phyloP scores from a whole-genome alignment of 2,888 invertebrate species.

The Tipula unca region DNA sequence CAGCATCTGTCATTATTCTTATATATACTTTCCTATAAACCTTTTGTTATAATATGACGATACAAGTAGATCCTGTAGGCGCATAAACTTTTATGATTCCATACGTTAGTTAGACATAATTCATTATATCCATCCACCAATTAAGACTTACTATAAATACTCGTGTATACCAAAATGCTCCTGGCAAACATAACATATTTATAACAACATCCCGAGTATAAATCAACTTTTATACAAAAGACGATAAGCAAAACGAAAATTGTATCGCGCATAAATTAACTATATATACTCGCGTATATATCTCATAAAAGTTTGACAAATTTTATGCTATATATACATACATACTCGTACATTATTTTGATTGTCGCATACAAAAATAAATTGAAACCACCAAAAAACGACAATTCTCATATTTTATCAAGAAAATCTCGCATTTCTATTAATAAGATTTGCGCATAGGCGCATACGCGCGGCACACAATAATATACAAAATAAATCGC shows the following conservation, averaged over 20 bases:
- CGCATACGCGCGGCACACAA: too few species aligned
- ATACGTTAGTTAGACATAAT: too few species aligned
- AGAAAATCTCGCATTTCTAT: background rate
- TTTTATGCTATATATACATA: background rate
- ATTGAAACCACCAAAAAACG: background rate
- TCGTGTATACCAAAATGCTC: background rate
- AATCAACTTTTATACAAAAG: background rate
- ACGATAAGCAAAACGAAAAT: background rate
- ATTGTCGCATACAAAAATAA: background rate
- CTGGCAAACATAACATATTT: background rate
- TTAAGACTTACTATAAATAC: background rate
- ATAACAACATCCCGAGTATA: background rate
- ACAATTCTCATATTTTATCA: background rate
- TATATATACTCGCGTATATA: background rate
- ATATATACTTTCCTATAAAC: too few species aligned
- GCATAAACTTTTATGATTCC: too few species aligned
- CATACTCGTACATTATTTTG: background rate
- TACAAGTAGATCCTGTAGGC: too few species aligned
- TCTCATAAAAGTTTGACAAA: background rate
- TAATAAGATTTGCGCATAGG: background rate
- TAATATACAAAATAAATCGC: background rate
- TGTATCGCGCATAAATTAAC: background rate
- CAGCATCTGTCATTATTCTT: too few species aligned
- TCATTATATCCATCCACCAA: background rate
- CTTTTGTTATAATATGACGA: too few species aligned